These are phyloP conservation scores for Sceloporus tristichus DNA, from an alignment of 2,113 vertebrate species.

Conservation along the genomic window DNA sequence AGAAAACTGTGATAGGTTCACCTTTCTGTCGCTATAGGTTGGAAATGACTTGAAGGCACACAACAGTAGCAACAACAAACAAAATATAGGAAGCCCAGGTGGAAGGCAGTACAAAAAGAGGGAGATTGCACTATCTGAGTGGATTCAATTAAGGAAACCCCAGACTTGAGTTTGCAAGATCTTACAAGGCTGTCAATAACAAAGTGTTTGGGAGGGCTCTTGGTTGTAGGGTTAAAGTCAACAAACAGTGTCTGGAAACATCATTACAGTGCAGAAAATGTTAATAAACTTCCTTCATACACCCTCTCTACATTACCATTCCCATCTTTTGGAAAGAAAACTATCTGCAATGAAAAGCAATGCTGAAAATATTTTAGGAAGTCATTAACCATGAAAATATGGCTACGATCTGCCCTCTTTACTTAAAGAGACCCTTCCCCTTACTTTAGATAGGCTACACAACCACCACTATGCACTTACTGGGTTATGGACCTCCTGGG, in stretches of 20 bases:
- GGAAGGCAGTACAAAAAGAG: too few relatives aligned
- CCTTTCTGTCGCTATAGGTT: too few relatives aligned
- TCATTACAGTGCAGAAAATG: not conserved
- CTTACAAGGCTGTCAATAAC: too few relatives aligned
- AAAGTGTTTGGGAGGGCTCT: too few relatives aligned
- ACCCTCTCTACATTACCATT: not conserved
- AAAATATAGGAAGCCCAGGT: too few relatives aligned
- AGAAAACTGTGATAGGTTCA: too few relatives aligned
- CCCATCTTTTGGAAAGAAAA: not conserved
- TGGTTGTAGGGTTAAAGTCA: too few relatives aligned
- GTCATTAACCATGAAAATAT: not conserved
- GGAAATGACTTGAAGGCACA: too few relatives aligned
- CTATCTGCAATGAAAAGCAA: constrained; percentile 2
- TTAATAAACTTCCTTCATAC: not conserved
- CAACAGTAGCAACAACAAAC: too few relatives aligned
- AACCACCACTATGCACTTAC: not conserved
- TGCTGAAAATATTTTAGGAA: not conserved
- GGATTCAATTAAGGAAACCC: too few relatives aligned
- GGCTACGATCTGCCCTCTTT: not conserved
- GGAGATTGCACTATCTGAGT: too few relatives aligned
- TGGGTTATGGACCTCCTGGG: not conserved
- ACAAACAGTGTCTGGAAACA: not conserved
- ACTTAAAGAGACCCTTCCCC: not conserved
- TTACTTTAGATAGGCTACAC: not conserved
- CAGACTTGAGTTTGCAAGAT: too few relatives aligned